Base-by-base conservation (phyloP, 2,797 vertebrate genomes). In the Spinibarbus caldwelli region DNA sequence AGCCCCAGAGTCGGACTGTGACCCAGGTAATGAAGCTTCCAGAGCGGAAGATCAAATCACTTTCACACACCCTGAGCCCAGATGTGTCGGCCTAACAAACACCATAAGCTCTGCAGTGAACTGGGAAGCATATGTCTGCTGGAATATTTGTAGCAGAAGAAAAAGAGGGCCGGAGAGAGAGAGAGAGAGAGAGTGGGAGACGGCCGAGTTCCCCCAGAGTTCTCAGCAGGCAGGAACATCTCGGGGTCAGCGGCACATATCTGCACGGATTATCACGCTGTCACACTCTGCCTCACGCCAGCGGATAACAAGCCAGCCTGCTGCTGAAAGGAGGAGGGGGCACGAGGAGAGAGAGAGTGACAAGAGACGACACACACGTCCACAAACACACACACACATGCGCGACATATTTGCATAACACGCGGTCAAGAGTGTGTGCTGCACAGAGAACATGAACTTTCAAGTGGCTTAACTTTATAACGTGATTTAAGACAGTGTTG, bases 171-270 rank as follows among this genome's bases (percentile, higher is more conserved):
- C 66, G 85, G 82, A 83, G 80, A 75, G 59, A 80, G 79, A 45
- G 79, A 45, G 76, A 70, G 45, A 57, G 79, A 68, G 79, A 52
- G 68, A 83, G 62, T 38, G 70, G 47, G 64, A 49, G 81, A 76
- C n/a, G 87, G 85, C 54, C 85, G 87, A 86, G 82, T 86, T 94
- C 91, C 93, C 93, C 92, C 91, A 93, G 91, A 91, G 92, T 86
- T 89, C 91, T 90, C 93, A 93, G 88, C 88, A 89, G 89, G 91
- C 87, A 86, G 87, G 89, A 90, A 91, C 90, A 89, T 93, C 93
- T 93, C 90, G 93, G 94, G 95, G 95, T 95, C 93, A 94, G 91
- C 83, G 87, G 91, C 92, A 94, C 93, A 95, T 94, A 95, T 94
- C 94, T 92, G 92, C 92, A 90, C 91, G 93, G 93, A 94, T 95